phyloP scores from a whole-genome alignment of 2,797 vertebrate genomes.

The Cossypha heuglini region DNA sequence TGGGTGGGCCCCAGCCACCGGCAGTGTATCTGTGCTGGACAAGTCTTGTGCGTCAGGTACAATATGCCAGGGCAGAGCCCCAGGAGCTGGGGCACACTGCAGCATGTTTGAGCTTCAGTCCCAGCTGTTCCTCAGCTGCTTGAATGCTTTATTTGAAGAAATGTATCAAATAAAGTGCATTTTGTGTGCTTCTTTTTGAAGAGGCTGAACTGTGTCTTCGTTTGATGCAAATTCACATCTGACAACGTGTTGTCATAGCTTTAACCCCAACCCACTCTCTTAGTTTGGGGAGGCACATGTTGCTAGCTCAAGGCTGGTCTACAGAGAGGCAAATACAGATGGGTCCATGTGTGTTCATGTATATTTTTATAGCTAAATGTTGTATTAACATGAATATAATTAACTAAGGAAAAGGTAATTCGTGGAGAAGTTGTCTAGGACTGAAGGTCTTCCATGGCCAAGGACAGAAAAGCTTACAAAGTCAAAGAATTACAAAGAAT shows the following conservation, averaged over 20 bases:
- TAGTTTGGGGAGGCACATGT: background rate
- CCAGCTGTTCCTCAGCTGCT: background rate
- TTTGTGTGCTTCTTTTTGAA: background rate
- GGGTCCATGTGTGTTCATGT: background rate
- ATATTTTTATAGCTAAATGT: background rate
- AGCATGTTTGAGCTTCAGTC: background rate
- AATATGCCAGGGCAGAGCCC: background rate
- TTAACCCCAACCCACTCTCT: background rate
- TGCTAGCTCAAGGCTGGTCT: background rate
- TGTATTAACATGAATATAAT: background rate
- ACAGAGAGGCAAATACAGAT: background rate
- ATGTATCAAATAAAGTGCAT: background rate
- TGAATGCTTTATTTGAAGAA: background rate
- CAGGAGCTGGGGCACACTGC: accelerated
- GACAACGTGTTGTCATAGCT: background rate
- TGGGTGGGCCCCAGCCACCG: background rate
- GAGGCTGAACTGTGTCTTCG: background rate
- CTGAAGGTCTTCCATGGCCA: background rate
- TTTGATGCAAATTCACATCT: background rate
- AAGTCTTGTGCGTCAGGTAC: background rate
- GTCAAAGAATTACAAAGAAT: background rate
- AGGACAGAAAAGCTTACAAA: background rate
- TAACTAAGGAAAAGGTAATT: background rate
- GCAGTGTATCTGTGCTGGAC: background rate
- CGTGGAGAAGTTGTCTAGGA: background rate